phyloP scores from a whole-genome alignment of 2,888 invertebrate genomes.

The Coelopa pilipes region DNA sequence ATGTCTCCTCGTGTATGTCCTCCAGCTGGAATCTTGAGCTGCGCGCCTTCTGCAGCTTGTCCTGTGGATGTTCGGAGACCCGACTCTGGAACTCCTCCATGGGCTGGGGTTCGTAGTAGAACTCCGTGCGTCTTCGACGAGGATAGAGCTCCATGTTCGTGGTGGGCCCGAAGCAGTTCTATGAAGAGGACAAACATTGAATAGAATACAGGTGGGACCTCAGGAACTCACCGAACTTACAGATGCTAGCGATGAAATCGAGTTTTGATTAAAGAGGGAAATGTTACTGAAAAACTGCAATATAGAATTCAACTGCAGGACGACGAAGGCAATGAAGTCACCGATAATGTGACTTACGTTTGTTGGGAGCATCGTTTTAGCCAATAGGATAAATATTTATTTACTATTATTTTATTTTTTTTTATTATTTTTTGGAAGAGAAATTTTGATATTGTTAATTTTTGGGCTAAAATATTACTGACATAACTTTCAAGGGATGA shows the following conservation, averaged over 20 bases:
- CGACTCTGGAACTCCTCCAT: slow-evolving; percentile 53
- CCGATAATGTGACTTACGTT: slow-evolving; percentile 41
- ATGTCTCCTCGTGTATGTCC: slow-evolving; percentile 34
- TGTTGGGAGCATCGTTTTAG: slow-evolving; percentile 42
- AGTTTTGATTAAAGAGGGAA: slow-evolving; percentile 21
- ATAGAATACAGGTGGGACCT: background rate
- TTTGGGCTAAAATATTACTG: slow-evolving; percentile 37
- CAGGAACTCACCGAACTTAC: slow-evolving; percentile 33
- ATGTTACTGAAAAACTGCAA: slow-evolving; percentile 37
- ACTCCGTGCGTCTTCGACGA: slow-evolving; percentile 51
- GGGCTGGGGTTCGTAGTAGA: slow-evolving; percentile 48
- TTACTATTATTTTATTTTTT: too few relatives aligned
- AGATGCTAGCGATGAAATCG: slow-evolving; percentile 37
- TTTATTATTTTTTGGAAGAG: slow-evolving; percentile 21
- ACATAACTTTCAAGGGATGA: slow-evolving; percentile 33
- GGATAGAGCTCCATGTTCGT: slow-evolving; percentile 53
- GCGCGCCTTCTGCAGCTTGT: slow-evolving; percentile 40
- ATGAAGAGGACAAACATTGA: background rate
- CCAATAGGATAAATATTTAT: too few relatives aligned
- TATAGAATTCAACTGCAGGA: background rate
- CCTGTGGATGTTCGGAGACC: slow-evolving; percentile 50
- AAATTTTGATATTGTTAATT: slow-evolving; percentile 41
- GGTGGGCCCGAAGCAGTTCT: slow-evolving; percentile 41
- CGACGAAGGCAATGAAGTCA: too few relatives aligned
- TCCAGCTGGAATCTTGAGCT: slow-evolving; percentile 7